phyloP scores from a whole-genome alignment of 2,888 invertebrate genomes.

The Helicoverpa assulta region DNA sequence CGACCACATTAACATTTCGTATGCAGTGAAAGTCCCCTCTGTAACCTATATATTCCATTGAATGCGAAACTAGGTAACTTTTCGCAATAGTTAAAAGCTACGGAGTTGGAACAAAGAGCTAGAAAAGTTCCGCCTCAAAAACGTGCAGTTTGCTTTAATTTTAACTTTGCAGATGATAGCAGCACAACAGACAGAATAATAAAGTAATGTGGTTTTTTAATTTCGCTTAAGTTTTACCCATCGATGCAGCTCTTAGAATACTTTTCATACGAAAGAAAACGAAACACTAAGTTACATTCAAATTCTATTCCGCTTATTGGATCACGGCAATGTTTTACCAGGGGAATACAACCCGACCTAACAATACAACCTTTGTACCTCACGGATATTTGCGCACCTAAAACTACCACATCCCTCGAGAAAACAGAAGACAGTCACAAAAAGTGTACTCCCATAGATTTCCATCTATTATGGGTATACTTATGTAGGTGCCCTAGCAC shows the following conservation, averaged over 20 bases:
- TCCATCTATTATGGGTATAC: slow-evolving; percentile 36
- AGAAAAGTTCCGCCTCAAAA: slow-evolving; percentile 31
- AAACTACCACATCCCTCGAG: slow-evolving; percentile 39
- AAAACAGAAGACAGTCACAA: slow-evolving; percentile 48
- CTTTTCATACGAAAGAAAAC: no score
- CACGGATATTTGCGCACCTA: slow-evolving; percentile 46
- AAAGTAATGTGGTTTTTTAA: slow-evolving; percentile 1
- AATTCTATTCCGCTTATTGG: slow-evolving; percentile 25
- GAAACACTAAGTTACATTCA: not conserved
- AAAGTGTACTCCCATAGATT: slow-evolving; percentile 33
- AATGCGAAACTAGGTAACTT: slow-evolving; percentile 56
- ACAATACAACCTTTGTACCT: slow-evolving; percentile 41
- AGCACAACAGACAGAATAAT: not conserved
- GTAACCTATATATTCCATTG: slow-evolving; percentile 58
- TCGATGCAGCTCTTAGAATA: no score
- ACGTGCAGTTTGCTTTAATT: slow-evolving; percentile 35
- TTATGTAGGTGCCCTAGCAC: slow-evolving; percentile 68
- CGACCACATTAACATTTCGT: slow-evolving; percentile 60
- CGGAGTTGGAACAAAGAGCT: slow-evolving; percentile 42
- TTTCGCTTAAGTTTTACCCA: not conserved
- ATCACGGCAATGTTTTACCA: slow-evolving; percentile 26
- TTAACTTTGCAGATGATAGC: slow-evolving; percentile 14
- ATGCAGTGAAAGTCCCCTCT: slow-evolving; percentile 57
- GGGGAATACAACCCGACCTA: slow-evolving; percentile 23
- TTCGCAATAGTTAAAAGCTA: slow-evolving; percentile 46